These are phyloP conservation scores for Diabrotica balteata DNA, from an alignment of 2,888 invertebrate genomes.

Conservation along the genomic window DNA sequence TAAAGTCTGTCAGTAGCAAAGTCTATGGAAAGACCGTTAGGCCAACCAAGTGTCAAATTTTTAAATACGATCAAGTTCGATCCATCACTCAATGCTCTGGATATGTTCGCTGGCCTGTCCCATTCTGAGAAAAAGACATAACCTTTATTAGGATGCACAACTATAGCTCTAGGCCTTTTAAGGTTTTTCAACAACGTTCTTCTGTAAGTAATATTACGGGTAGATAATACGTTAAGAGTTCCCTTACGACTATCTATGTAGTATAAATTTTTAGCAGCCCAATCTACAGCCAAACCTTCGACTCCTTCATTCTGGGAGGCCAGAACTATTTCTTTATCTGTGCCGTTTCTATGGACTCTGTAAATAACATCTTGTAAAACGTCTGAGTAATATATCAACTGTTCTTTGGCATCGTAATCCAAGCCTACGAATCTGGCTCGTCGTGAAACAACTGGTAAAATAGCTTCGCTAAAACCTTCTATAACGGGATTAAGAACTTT, in stretches of 20 bases:
- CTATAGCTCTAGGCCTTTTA: conserved; percentile 93
- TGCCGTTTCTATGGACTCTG: conserved; percentile 79
- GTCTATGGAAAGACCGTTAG: conserved; percentile 95
- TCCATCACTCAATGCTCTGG: conserved; percentile 90
- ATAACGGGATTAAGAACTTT: conserved; percentile 87
- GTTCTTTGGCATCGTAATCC: conserved; percentile 90
- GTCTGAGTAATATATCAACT: conserved; percentile 96
- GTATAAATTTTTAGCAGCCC: conserved; percentile 94
- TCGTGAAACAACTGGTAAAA: conserved; percentile 90
- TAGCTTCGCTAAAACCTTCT: conserved; percentile 93
- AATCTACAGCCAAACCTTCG: conserved; percentile 93
- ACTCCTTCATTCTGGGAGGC: conserved; percentile 97
- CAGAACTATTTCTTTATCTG: conserved; percentile 84
- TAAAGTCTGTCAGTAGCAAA: conserved; percentile 87
- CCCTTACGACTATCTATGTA: conserved; percentile 95
- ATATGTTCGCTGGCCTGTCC: conserved; percentile 96
- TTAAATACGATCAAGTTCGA: conserved; percentile 85
- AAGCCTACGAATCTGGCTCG: conserved; percentile 93
- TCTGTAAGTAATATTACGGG: conserved; percentile 83
- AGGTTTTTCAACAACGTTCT: conserved; percentile 85
- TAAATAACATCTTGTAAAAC: conserved; percentile 95
- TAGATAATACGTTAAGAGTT: conserved; percentile 90
- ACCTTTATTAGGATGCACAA: conserved; percentile 94
- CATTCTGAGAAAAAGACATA: conserved; percentile 95
- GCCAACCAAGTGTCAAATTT: conserved; percentile 94